Evolutionary conservation across 2,888 invertebrate genomes (phyloP).

Genomic region (Leptopilina myrica): DNA sequence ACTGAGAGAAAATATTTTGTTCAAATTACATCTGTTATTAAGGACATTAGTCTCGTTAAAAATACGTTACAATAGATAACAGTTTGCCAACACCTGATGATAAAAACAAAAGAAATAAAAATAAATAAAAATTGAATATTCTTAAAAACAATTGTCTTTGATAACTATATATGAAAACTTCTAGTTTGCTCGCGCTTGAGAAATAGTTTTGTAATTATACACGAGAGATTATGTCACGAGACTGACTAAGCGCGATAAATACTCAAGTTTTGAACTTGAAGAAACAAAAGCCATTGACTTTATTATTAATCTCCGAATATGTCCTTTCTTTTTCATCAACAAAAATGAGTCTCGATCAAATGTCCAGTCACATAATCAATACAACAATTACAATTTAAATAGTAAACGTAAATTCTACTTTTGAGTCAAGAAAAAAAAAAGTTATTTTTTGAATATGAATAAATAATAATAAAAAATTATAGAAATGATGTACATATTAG

Average conservation of each 20-base stretch:
- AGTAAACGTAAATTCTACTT: no score
- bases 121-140: background rate
- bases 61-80: constrained; percentile 1
- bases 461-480: no score
- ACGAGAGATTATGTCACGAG: constrained; percentile 1
- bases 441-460: no score
- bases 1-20: background rate
- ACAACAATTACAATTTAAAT: no score
- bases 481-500: no score
- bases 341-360: no score
- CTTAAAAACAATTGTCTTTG: background rate
- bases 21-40: background rate
- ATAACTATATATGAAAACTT: background rate
- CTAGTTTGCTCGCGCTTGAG: background rate
- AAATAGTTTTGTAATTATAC: background rate
- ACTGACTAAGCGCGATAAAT: constrained; percentile 35
- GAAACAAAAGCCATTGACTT: background rate
- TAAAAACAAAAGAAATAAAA: background rate
- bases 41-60: background rate
- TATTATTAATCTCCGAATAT: background rate
- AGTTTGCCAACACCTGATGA: constrained; percentile 9
- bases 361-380: no score
- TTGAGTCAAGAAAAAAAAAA: no score
- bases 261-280: background rate
- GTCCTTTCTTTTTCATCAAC: no score